phyloP scores from a whole-genome alignment of 2,888 invertebrate genomes.

The Tetropium fuscum region DNA sequence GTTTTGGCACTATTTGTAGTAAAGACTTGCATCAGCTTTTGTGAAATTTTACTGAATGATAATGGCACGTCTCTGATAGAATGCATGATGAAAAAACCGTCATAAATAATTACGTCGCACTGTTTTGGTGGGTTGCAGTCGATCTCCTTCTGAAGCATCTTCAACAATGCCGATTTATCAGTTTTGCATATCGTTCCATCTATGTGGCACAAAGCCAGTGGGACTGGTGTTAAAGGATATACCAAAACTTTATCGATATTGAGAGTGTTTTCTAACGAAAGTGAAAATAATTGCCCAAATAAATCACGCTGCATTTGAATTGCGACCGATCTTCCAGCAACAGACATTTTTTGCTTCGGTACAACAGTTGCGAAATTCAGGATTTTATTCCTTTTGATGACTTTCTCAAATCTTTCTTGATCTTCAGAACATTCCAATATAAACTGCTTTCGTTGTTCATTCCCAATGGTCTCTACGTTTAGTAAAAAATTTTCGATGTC shows the following conservation, averaged over 20 bases:
- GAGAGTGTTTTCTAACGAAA: conserved; percentile 20
- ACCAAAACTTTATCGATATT: conserved; percentile 21
- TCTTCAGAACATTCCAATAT: too few species aligned
- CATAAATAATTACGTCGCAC: conserved; percentile 23
- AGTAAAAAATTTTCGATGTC: conserved; percentile 16
- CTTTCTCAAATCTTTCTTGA: too few species aligned
- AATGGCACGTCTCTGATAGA: conserved; percentile 9
- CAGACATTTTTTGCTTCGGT: too few species aligned
- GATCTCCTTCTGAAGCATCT: conserved; percentile 16
- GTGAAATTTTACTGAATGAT: not conserved
- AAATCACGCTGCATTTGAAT: conserved; percentile 27
- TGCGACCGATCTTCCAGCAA: too few species aligned
- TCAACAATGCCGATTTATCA: conserved; percentile 26
- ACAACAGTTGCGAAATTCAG: too few species aligned
- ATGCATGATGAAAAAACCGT: conserved; percentile 17
- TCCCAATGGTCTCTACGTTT: conserved; percentile 14
- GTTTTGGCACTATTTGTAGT: not conserved
- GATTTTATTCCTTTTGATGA: too few species aligned
- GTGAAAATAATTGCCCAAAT: conserved; percentile 13
- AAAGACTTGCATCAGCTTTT: not conserved
- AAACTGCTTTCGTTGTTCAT: conserved; percentile 25
- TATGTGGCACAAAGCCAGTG: conserved; percentile 26
- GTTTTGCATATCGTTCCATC: conserved; percentile 32
- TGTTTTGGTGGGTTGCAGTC: conserved; percentile 1
- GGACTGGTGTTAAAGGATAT: conserved; percentile 29